A percentile compares a stretch with the other conserved stretches of the same genome.
Evolutionary conservation across 2,113 vertebrate genomes (phyloP).

Genomic region (Ia io): DNA sequence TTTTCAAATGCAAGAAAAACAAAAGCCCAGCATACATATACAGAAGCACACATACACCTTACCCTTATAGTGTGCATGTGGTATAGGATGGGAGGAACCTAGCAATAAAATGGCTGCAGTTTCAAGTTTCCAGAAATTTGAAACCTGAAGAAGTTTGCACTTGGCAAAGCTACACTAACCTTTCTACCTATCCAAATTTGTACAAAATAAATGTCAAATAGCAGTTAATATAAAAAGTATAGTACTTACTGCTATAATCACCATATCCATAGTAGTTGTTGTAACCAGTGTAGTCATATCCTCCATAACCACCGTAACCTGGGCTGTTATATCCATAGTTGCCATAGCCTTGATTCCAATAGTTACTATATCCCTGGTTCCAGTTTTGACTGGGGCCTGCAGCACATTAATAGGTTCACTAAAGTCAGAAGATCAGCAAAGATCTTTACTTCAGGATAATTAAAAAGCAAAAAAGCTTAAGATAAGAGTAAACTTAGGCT

Average conservation of each 20-base stretch:
- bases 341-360: constrained; percentile 98
- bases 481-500: constrained; percentile 47
- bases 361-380: constrained; percentile 98
- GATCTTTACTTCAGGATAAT: constrained; percentile 80
- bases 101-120: constrained; percentile 69
- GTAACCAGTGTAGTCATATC: constrained; percentile 98
- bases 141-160: constrained; percentile 66
- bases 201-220: constrained; percentile 74
- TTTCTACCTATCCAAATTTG: constrained; percentile 59
- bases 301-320: constrained; percentile 96
- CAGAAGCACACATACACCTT: constrained; percentile 61
- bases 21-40: constrained; percentile 50
- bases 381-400: constrained; percentile 95
- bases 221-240: constrained; percentile 65
- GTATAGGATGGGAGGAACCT: constrained; percentile 57
- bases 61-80: constrained; percentile 64
- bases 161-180: constrained; percentile 67
- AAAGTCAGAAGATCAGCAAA: constrained; percentile 79
- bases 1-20: constrained; percentile 27
- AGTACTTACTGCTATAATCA: constrained; percentile 97
- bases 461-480: constrained; percentile 78
- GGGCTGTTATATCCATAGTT: constrained; percentile 98
- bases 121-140: constrained; percentile 74
- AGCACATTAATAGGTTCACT: constrained; percentile 79
- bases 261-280: constrained; percentile 99